Percentiles rank a stretch among this genome's conserved stretches.
Evolutionary conservation across 2,888 invertebrate species (phyloP).

Genomic region (Heteromurus nitidus): DNA sequence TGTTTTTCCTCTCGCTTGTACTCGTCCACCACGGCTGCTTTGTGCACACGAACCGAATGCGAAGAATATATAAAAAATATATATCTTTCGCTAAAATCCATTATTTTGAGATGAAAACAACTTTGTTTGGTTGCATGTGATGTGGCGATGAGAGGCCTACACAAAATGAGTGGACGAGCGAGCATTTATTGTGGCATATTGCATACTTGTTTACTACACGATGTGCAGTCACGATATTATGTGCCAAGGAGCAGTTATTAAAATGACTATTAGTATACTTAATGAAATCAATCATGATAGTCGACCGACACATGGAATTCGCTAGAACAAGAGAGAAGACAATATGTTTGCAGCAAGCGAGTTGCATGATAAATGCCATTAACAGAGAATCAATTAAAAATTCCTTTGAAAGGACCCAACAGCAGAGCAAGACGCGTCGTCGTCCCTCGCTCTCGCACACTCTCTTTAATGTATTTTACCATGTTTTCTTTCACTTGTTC

Average conservation of each 20-base stretch:
- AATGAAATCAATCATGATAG: conserved; percentile 52
- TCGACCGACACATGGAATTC: neutral
- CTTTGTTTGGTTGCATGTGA: conserved; percentile 3
- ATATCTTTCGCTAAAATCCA: conserved; percentile 6
- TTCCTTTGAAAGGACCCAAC: neutral
- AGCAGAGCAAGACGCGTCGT: neutral
- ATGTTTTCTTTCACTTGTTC: too few species aligned
- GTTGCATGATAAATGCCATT: conserved; percentile 42
- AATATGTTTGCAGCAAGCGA: conserved; percentile 9
- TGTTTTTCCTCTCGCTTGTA: neutral
- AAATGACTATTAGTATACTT: conserved; percentile 17
- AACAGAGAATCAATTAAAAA: conserved; percentile 47
- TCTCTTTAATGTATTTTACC: too few species aligned
- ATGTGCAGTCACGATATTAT: conserved; percentile 15
- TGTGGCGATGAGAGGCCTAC: neutral
- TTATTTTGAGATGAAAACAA: conserved; percentile 12
- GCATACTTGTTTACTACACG: conserved; percentile 11
- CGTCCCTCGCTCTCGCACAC: too few species aligned
- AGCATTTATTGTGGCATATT: neutral
- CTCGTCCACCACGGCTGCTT: too few species aligned
- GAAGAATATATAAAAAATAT: conserved; percentile 3
- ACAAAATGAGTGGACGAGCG: neutral
- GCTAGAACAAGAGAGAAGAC: conserved; percentile 6
- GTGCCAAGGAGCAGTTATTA: conserved; percentile 17
- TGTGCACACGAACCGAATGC: neutral